Conservation (phyloP, 2,113 vertebrate species). For the Excalfactoria chinensis region DNA sequence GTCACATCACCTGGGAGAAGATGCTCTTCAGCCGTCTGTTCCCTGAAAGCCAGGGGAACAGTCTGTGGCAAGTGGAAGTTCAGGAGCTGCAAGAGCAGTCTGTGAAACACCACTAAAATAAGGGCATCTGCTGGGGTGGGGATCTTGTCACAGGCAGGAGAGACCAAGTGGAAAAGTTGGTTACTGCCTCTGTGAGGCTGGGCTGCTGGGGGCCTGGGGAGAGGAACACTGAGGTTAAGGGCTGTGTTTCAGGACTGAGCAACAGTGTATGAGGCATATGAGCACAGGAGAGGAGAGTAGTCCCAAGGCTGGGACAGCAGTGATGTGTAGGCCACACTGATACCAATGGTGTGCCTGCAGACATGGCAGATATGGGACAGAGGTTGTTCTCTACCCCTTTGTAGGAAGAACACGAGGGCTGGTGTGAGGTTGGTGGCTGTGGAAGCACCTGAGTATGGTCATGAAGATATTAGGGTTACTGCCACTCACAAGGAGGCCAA, state of each 20-base stretch:
- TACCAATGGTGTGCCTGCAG: neutral
- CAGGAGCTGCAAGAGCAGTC: neutral
- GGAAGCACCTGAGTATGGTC: too few relatives aligned
- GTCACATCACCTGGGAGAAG: neutral
- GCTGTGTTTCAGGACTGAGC: neutral
- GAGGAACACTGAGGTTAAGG: neutral
- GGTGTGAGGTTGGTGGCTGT: too few relatives aligned
- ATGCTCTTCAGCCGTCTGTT: neutral
- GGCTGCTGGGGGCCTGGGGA: too few relatives aligned
- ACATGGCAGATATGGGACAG: neutral
- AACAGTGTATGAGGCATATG: neutral
- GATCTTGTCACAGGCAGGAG: neutral
- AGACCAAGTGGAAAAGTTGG: neutral
- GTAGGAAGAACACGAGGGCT: too few relatives aligned
- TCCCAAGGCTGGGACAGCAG: neutral
- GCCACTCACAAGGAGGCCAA: too few relatives aligned
- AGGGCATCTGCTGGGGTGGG: neutral
- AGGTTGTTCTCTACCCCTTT: neutral
- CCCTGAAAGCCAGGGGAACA: neutral
- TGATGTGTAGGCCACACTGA: neutral
- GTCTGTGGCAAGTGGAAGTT: neutral
- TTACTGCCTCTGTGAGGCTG: too few relatives aligned
- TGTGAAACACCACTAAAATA: neutral
- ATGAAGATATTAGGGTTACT: too few relatives aligned
- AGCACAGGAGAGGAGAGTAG: neutral